A percentile compares a stretch with the other conserved stretches of the same genome.
Conservation (phyloP, 2,113 vertebrate species). For the Alouatta palliata region DNA sequence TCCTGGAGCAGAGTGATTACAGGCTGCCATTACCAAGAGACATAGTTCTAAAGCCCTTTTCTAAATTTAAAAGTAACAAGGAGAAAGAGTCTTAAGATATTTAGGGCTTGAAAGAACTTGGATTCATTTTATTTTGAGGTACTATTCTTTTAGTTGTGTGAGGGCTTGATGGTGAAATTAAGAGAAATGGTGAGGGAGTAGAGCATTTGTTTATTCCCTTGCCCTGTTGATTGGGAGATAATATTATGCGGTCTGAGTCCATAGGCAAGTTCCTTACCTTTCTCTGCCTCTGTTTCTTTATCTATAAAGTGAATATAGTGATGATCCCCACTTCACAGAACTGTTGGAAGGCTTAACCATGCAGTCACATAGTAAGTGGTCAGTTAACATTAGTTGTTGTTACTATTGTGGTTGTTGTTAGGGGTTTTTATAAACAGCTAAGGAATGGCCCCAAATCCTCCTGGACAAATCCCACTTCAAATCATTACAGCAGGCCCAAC, state of each 20-base stretch:
- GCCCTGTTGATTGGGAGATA: not conserved
- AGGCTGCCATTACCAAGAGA: conserved; percentile 60
- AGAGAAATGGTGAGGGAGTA: not conserved
- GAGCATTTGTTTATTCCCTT: not conserved
- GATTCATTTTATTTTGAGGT: not conserved
- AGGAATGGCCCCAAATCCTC: not conserved
- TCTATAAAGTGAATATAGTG: not conserved
- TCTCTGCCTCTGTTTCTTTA: not conserved
- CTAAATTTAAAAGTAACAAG: conserved; percentile 67
- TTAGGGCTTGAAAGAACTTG: conserved; percentile 42
- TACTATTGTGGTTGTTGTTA: not conserved
- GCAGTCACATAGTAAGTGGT: not conserved
- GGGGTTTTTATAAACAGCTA: not conserved
- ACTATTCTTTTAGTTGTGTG: not conserved
- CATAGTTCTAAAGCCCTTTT: conserved; percentile 55
- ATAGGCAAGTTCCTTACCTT: not conserved
- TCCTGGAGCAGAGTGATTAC: conserved; percentile 70
- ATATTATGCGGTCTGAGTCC: not conserved
- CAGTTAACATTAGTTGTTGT: not conserved
- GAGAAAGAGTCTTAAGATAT: not conserved
- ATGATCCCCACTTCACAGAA: not conserved
- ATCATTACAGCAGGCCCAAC: not conserved
- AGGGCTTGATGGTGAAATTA: not conserved
- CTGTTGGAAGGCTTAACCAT: not conserved
- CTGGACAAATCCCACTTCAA: not conserved